phyloP scores from a whole-genome alignment of 2,797 vertebrate species.

The Labroides dimidiatus region DNA sequence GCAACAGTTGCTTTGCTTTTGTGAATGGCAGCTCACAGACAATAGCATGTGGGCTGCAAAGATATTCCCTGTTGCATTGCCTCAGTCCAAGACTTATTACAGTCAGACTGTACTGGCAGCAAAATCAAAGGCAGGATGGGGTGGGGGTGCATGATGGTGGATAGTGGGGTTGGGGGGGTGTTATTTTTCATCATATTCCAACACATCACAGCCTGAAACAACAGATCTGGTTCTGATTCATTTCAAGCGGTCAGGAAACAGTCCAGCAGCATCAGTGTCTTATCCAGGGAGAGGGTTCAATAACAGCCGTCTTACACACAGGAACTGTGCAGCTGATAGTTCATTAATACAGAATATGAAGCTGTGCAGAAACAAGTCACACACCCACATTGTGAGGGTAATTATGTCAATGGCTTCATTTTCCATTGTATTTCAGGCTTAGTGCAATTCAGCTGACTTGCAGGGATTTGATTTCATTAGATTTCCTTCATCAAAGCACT shows the following conservation, averaged over 20 bases:
- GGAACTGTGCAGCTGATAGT: constrained; percentile 20
- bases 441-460: constrained; percentile 44
- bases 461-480: constrained; percentile 58
- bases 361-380: constrained; percentile 26
- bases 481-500: constrained; percentile 45
- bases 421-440: constrained; percentile 54
- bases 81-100: constrained; percentile 73
- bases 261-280: constrained; percentile 26
- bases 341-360: constrained; percentile 41
- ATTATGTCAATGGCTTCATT: constrained; percentile 58
- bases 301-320: constrained; percentile 18
- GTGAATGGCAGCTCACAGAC: constrained; percentile 71
- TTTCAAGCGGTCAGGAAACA: constrained; percentile 50
- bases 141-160: not conserved
- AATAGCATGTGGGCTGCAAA: constrained; percentile 67
- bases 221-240: constrained; percentile 55
- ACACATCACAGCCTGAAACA: constrained; percentile 61
- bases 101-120: constrained; percentile 71
- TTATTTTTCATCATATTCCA: constrained; percentile 60
- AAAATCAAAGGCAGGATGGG: constrained; percentile 69
- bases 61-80: constrained; percentile 58
- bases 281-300: constrained; percentile 19
- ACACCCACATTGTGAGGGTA: constrained; percentile 31
- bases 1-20: constrained; percentile 77
- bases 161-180: constrained; percentile 3